Percentiles rank a stretch among this genome's conserved stretches.
Evolutionary conservation across 2,888 invertebrate species (phyloP).

Genomic region (Ptychoptera contaminata): DNA sequence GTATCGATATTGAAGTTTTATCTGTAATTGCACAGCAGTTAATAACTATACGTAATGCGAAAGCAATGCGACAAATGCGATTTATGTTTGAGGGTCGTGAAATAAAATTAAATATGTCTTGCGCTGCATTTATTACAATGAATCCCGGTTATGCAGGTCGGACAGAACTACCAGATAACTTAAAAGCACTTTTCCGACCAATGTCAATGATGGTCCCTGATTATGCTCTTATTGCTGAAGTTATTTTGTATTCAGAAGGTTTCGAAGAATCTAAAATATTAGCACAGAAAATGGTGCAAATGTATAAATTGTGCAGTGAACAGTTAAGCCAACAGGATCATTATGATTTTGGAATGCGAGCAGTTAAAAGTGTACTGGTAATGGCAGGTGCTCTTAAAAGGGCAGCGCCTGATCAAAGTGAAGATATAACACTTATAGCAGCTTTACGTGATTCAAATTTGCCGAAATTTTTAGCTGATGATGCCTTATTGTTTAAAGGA

Average conservation of each 20-base stretch:
- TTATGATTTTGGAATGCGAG: constrained; percentile 87
- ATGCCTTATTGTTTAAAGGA: constrained; percentile 69
- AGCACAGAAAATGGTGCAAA: constrained; percentile 84
- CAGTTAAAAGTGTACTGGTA: constrained; percentile 82
- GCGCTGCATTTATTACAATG: constrained; percentile 83
- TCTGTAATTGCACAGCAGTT: constrained; percentile 83
- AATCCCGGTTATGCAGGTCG: constrained; percentile 84
- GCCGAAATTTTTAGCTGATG: constrained; percentile 77
- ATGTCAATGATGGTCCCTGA: constrained; percentile 89
- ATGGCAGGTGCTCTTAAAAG: constrained; percentile 85
- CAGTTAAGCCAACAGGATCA: constrained; percentile 85
- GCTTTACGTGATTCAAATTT: constrained; percentile 80
- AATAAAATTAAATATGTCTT: constrained; percentile 63
- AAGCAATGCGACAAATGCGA: constrained; percentile 46
- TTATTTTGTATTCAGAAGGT: constrained; percentile 84
- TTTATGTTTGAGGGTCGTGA: constrained; percentile 84
- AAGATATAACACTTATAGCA: constrained; percentile 69
- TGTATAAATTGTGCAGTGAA: constrained; percentile 84
- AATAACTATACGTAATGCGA: constrained; percentile 76
- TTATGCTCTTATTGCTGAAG: constrained; percentile 78
- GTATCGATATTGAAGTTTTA: constrained; percentile 79
- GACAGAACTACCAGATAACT: constrained; percentile 75
- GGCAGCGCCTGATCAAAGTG: constrained; percentile 66
- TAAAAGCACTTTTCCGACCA: constrained; percentile 74
- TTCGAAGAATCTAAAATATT: constrained; percentile 75